Conservation (phyloP, 1,140 invertebrate species). For the Drosophila murphyi region DNA sequence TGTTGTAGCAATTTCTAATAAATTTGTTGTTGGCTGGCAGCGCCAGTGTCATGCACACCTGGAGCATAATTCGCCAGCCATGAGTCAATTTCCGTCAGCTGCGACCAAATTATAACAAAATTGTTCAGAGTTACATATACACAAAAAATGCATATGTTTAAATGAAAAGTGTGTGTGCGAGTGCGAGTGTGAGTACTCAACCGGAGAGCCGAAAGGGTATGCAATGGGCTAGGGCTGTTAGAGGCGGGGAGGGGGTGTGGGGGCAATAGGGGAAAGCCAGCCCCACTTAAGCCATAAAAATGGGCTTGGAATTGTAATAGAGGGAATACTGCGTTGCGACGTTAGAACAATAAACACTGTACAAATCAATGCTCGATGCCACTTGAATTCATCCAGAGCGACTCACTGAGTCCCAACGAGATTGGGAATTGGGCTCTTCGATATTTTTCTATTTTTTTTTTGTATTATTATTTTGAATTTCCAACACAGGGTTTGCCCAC, state of each 20-base stretch:
- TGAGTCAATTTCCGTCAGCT: constrained; percentile 82
- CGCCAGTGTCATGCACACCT: constrained; percentile 80
- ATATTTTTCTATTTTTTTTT: not conserved
- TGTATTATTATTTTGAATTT: not conserved
- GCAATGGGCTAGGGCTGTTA: not conserved
- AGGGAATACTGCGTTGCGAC: constrained; percentile 28
- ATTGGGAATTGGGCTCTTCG: not conserved
- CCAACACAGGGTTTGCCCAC: constrained; percentile 47
- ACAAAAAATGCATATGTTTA: constrained; percentile 44
- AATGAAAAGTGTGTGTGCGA: constrained; percentile 19
- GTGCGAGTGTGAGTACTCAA: constrained; percentile 24
- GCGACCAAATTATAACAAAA: constrained; percentile 59
- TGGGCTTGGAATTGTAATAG: constrained; percentile 6
- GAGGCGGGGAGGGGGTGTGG: not conserved
- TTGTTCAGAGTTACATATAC: constrained; percentile 24
- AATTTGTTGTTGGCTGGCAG: constrained; percentile 82
- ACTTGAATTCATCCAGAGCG: constrained; percentile 43
- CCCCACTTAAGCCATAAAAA: constrained; percentile 43
- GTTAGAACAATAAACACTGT: constrained; percentile 77
- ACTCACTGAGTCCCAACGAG: not conserved
- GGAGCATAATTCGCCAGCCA: constrained; percentile 80
- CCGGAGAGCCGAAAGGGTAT: constrained; percentile 12
- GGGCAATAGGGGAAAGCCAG: not conserved
- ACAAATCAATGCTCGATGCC: constrained; percentile 67
- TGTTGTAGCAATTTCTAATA: constrained; percentile 75